Percentiles rank a stretch among this genome's conserved stretches.
Conservation (phyloP, 2,113 vertebrate genomes). For the Datnioides undecimradiatus region DNA sequence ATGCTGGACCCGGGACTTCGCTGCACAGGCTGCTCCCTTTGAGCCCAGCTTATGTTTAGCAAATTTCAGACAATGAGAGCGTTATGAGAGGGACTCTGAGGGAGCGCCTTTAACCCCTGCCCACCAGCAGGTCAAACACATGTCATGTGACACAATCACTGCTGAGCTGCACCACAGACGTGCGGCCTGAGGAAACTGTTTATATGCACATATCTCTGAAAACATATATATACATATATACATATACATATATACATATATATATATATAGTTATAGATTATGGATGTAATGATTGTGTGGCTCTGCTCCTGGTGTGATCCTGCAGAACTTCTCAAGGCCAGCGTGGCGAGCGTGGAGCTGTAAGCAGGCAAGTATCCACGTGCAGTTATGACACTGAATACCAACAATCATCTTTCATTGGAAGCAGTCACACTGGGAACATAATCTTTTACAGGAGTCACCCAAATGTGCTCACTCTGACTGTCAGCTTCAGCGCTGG, state of each 20-base stretch:
- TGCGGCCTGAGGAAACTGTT: constrained; percentile 10
- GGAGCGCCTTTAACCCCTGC: constrained; percentile 42
- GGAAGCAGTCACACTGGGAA: constrained; percentile 10
- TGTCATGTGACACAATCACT: constrained; percentile 11
- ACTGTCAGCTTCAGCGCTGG: too few relatives aligned
- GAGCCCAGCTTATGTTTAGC: constrained; percentile 69
- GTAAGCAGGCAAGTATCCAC: background rate
- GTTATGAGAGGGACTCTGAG: constrained; percentile 59
- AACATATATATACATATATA: too few relatives aligned
- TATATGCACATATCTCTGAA: background rate
- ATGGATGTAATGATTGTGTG: background rate
- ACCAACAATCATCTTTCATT: constrained; percentile 20
- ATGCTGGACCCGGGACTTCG: constrained; percentile 69
- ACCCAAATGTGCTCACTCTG: background rate
- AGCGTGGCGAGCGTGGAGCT: background rate
- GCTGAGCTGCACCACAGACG: constrained; percentile 12
- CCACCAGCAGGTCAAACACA: constrained; percentile 35
- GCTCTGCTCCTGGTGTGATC: background rate
- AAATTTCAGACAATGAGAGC: constrained; percentile 78
- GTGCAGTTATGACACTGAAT: constrained; percentile 8
- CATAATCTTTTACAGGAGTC: background rate
- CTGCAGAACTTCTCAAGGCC: background rate
- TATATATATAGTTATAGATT: background rate
- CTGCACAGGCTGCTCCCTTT: constrained; percentile 61
- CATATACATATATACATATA: too few relatives aligned